phyloP scores from a whole-genome alignment of 1,140 invertebrate species.

The Arion vulgaris region DNA sequence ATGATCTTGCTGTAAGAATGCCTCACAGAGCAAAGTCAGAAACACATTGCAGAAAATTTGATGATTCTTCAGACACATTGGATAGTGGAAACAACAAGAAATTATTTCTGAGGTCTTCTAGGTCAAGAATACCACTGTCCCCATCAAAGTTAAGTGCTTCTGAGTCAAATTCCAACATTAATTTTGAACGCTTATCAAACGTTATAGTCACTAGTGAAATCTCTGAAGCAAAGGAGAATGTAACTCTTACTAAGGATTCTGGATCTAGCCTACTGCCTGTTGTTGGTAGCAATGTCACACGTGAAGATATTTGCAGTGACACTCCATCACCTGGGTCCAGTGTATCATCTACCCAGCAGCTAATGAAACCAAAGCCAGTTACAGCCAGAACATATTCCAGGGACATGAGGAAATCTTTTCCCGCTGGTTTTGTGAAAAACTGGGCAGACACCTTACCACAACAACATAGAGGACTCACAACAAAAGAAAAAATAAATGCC shows the following conservation, averaged over 20 bases:
- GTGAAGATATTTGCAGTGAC: background rate
- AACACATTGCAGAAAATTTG: background rate
- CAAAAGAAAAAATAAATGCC: slow-evolving; percentile 17
- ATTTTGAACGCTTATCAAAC: background rate
- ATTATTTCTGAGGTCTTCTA: background rate
- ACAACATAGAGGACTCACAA: slow-evolving; percentile 10
- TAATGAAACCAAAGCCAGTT: slow-evolving; percentile 33
- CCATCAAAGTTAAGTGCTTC: background rate
- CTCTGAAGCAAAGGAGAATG: background rate
- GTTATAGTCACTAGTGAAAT: background rate
- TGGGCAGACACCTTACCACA: slow-evolving; percentile 33
- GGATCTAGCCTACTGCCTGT: background rate
- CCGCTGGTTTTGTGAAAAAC: slow-evolving; percentile 22
- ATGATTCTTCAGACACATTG: background rate
- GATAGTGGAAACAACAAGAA: background rate
- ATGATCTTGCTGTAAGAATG: background rate
- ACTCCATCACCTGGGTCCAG: slow-evolving; percentile 11
- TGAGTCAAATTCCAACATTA: background rate
- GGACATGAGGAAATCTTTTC: background rate
- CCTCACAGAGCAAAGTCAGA: background rate
- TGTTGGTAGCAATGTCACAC: background rate
- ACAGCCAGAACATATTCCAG: slow-evolving; percentile 35
- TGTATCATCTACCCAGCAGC: slow-evolving; percentile 38
- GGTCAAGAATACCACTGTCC: background rate
- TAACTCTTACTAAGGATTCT: background rate